phyloP scores from a whole-genome alignment of 2,113 vertebrate species.

The Oryzias melastigma region DNA sequence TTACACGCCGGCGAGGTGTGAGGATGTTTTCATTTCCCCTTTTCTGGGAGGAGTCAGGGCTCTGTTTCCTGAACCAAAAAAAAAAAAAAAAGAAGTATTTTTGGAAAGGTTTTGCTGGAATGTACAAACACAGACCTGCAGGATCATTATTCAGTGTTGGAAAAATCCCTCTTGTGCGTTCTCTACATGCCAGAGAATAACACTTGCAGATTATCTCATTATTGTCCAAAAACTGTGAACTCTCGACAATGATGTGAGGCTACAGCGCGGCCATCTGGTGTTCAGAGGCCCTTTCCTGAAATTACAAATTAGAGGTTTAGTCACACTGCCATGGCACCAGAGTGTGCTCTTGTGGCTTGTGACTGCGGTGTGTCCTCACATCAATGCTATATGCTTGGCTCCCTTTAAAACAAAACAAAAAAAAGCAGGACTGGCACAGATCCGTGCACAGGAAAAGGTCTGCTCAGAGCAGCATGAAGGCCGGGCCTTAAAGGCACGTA shows the following conservation, averaged over 20 bases:
- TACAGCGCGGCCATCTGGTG: slow-evolving; percentile 62
- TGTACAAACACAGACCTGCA: slow-evolving; percentile 19
- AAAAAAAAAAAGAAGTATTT: not conserved
- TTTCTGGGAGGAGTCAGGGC: slow-evolving; percentile 20
- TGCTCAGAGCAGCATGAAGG: slow-evolving; percentile 42
- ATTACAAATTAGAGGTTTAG: slow-evolving; percentile 54
- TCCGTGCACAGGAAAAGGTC: slow-evolving; percentile 28
- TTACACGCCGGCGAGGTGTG: slow-evolving; percentile 29
- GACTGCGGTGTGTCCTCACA: slow-evolving; percentile 30
- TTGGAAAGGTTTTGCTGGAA: slow-evolving; percentile 21
- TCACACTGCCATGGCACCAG: slow-evolving; percentile 34
- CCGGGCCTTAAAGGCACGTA: slow-evolving; percentile 38
- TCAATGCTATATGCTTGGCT: slow-evolving; percentile 22
- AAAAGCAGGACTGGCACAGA: slow-evolving; percentile 7
- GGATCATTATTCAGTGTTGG: slow-evolving; percentile 37
- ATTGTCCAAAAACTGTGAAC: slow-evolving; percentile 38
- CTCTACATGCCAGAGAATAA: slow-evolving; percentile 43
- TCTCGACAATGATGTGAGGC: slow-evolving; percentile 22
- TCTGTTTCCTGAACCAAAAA: not conserved
- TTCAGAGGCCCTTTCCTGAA: slow-evolving; percentile 43
- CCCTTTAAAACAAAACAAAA: not conserved
- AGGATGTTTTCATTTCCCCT: slow-evolving; percentile 43
- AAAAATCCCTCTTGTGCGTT: slow-evolving; percentile 37
- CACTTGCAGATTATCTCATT: slow-evolving; percentile 24
- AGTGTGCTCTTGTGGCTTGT: slow-evolving; percentile 30